Evolutionary conservation across 2,888 invertebrate genomes (phyloP).

Genomic region (Rugalucina vietnamica): DNA sequence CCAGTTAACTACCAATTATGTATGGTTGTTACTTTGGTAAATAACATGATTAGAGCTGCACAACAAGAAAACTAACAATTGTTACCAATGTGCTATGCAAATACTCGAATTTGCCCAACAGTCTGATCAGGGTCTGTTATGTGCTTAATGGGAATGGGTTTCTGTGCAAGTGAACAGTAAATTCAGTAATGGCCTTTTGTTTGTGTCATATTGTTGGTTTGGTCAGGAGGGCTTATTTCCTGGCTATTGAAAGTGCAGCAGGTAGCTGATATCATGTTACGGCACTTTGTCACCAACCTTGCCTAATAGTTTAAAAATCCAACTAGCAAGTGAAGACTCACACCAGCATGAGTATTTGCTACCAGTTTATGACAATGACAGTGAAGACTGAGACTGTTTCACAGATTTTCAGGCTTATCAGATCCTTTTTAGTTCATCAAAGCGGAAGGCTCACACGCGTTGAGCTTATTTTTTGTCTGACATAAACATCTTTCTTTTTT

Average conservation of each 20-base stretch:
- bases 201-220: too few relatives aligned
- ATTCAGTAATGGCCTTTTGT: too few relatives aligned
- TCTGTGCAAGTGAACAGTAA: too few relatives aligned
- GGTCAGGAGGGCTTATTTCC: slow-evolving; percentile 11
- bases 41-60: neutral
- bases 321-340: neutral
- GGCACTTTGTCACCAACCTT: slow-evolving; percentile 38
- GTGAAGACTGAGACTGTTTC: neutral
- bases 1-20: slow-evolving; percentile 2
- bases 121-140: too few relatives aligned
- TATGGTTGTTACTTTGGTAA: neutral
- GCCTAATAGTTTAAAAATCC: slow-evolving; percentile 9
- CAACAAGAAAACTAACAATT: too few relatives aligned
- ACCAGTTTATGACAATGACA: neutral
- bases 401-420: neutral
- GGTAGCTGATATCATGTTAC: slow-evolving; percentile 26
- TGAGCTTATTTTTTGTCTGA: too few relatives aligned
- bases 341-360: neutral
- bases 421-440: too few relatives aligned
- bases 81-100: too few relatives aligned
- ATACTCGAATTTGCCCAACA: too few relatives aligned
- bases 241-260: neutral
- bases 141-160: too few relatives aligned
- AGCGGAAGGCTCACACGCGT: too few relatives aligned
- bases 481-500: too few relatives aligned